phyloP scores from a whole-genome alignment of 2,888 invertebrate genomes.

The Atethmia centrago region DNA sequence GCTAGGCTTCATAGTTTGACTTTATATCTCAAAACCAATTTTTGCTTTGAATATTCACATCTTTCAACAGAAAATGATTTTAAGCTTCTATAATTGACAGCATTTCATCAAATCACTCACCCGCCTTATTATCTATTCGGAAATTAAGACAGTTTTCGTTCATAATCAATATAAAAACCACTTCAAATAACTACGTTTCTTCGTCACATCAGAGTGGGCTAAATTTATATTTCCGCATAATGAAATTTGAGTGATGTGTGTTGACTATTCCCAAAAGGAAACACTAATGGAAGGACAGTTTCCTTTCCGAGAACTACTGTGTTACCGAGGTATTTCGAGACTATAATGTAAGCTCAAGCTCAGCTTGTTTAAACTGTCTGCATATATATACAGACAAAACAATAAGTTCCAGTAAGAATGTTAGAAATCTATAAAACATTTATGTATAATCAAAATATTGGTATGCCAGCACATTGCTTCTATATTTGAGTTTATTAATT shows the following conservation, averaged over 20 bases:
- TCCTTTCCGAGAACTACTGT: conserved; percentile 74
- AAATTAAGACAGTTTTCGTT: conserved; percentile 35
- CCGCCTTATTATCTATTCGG: conserved; percentile 15
- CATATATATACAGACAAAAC: too few species aligned
- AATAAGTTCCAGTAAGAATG: neutral
- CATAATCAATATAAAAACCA: conserved; percentile 62
- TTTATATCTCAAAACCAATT: neutral
- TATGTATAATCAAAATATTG: neutral
- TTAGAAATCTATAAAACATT: neutral
- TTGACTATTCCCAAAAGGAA: conserved; percentile 75
- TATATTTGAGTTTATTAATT: conserved; percentile 14
- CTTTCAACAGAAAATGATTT: conserved; percentile 5
- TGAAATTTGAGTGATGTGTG: conserved; percentile 75
- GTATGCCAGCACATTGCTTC: neutral
- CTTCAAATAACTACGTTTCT: conserved; percentile 50
- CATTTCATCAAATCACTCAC: conserved; percentile 40
- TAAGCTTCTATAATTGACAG: conserved; percentile 1
- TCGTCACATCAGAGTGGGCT: conserved; percentile 65
- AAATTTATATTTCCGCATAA: conserved; percentile 76
- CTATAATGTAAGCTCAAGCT: conserved; percentile 57
- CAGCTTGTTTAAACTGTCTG: too few species aligned
- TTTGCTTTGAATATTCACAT: neutral
- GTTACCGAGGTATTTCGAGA: conserved; percentile 72
- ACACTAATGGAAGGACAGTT: conserved; percentile 78
- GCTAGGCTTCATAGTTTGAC: neutral